A percentile compares a stretch with the other conserved stretches of the same genome.
Evolutionary conservation across 2,888 invertebrate genomes (phyloP).

Genomic region (Schizaphis graminum): DNA sequence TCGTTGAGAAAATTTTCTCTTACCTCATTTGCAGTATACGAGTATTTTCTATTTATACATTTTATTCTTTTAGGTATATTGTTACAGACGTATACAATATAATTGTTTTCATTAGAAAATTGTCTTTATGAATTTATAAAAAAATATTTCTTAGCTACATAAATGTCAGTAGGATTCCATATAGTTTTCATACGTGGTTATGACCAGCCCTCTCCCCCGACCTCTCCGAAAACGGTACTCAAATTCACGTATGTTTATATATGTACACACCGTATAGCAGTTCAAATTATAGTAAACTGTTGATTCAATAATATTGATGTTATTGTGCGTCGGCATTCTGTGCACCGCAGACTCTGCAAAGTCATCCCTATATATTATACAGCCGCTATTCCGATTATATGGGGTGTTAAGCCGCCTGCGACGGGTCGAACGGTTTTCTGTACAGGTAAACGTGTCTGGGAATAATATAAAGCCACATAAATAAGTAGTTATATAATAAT

Average conservation of each 20-base stretch:
- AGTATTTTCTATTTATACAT: background rate
- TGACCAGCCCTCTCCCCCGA: background rate
- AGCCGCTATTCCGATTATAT: background rate
- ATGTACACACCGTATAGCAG: background rate
- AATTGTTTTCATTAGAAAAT: background rate
- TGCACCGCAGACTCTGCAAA: background rate
- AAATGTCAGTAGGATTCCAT: background rate
- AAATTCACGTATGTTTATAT: background rate
- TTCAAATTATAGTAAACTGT: background rate
- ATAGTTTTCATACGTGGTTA: background rate
- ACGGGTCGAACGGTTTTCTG: conserved; percentile 12
- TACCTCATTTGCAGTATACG: background rate
- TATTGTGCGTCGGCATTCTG: background rate
- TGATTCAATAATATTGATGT: background rate
- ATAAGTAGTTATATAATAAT: background rate
- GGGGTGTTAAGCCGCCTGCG: no score
- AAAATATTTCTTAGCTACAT: background rate
- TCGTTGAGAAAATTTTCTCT: background rate
- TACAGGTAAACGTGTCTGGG: conserved; percentile 12
- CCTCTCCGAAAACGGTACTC: background rate
- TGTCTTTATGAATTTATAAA: background rate
- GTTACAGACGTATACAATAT: background rate
- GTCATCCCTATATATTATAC: background rate
- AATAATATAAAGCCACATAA: background rate
- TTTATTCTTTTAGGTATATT: background rate